phyloP scores from a whole-genome alignment of 1,140 invertebrate species.

The Phthorimaea operculella region DNA sequence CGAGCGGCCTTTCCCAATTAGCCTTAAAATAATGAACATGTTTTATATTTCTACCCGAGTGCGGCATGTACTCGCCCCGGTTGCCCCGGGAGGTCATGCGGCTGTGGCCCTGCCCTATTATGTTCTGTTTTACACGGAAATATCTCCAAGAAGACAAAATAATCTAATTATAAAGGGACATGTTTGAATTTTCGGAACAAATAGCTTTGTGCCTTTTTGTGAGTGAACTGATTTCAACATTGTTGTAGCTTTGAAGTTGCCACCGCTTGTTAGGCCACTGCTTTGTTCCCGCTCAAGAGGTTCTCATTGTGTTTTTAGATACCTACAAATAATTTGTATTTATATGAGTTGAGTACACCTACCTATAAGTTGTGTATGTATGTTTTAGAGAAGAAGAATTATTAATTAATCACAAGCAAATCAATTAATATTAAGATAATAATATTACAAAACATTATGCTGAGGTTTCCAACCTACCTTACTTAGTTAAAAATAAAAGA shows the following conservation, averaged over 20 bases:
- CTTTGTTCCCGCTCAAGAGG: conserved; percentile 24
- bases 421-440: too few relatives aligned
- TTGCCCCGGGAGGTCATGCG: conserved; percentile 59
- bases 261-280: conserved; percentile 26
- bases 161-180: conserved; percentile 40
- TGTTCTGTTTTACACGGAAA: conserved; percentile 27
- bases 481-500: too few relatives aligned
- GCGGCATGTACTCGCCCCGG: conserved; percentile 53
- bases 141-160: conserved; percentile 42
- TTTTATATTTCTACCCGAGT: conserved; percentile 64
- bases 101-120: conserved; percentile 27
- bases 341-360: neutral
- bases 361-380: too few relatives aligned
- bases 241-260: conserved; percentile 21
- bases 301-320: conserved; percentile 23
- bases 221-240: conserved; percentile 35
- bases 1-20: conserved; percentile 66
- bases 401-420: too few relatives aligned
- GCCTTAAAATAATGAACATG: conserved; percentile 69
- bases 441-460: too few relatives aligned
- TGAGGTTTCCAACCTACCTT: too few relatives aligned
- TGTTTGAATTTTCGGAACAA: conserved; percentile 27
- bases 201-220: conserved; percentile 31
- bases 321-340: too few relatives aligned
- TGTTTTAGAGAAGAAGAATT: too few relatives aligned